These are phyloP conservation scores for Elgaria multicarinata DNA, from an alignment of 2,113 vertebrate genomes.

Conservation along the genomic window DNA sequence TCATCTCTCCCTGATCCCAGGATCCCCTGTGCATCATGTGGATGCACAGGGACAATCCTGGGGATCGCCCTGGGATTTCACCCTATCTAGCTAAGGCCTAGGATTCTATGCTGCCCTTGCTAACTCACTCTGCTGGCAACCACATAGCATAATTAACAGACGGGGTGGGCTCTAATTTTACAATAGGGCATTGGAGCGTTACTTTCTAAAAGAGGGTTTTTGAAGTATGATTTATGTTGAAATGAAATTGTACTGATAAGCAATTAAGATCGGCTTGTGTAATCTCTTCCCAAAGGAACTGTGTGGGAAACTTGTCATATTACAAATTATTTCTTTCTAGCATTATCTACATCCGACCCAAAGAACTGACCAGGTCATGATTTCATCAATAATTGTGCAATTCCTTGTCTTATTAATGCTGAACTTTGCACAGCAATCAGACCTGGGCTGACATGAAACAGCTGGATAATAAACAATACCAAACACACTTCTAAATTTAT, in stretches of 20 bases:
- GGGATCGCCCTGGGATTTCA: too few species aligned
- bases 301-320: constrained; percentile 46
- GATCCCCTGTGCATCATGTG: too few species aligned
- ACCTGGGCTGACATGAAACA: constrained; percentile 59
- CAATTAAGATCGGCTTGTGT: constrained; percentile 28
- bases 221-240: constrained; percentile 29
- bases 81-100: too few species aligned
- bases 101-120: neutral
- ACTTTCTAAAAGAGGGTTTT: constrained; percentile 12
- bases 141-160: neutral
- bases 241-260: constrained; percentile 9
- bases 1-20: too few species aligned
- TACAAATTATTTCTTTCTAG: constrained; percentile 45
- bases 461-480: constrained; percentile 56
- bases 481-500: constrained; percentile 31
- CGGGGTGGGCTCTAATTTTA: neutral
- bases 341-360: constrained; percentile 43
- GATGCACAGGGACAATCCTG: too few species aligned
- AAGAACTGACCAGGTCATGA: constrained; percentile 38
- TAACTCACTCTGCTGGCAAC: neutral
- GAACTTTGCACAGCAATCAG: constrained; percentile 62
- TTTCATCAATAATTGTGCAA: constrained; percentile 45
- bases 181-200: neutral
- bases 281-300: constrained; percentile 7
- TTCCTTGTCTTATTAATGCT: constrained; percentile 46